These are phyloP conservation scores for Eupsilia transversa DNA, from an alignment of 2,888 invertebrate species.

Conservation along the genomic window DNA sequence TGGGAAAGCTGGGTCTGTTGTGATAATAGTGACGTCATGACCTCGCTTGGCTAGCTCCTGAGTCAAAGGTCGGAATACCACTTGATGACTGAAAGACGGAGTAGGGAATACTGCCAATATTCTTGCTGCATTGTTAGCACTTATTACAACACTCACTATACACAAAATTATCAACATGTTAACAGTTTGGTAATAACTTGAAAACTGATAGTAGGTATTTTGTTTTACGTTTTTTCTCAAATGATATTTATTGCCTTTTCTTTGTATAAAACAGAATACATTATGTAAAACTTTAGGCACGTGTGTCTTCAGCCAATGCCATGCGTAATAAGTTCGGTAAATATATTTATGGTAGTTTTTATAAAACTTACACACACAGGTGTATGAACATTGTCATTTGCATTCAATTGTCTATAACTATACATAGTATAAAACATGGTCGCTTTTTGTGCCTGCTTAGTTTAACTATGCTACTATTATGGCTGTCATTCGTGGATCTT, in stretches of 20 bases:
- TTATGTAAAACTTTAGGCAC: not conserved
- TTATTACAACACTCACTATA: slow-evolving; percentile 13
- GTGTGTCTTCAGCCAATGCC: not conserved
- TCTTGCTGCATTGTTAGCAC: slow-evolving; percentile 66
- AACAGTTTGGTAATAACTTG: not conserved
- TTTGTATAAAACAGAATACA: not conserved
- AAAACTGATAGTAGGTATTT: slow-evolving; percentile 5
- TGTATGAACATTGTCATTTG: not conserved
- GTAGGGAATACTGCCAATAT: slow-evolving; percentile 79
- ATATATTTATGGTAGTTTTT: not conserved
- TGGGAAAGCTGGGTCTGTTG: slow-evolving; percentile 76
- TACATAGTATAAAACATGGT: not conserved
- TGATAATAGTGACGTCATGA: slow-evolving; percentile 81
- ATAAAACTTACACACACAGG: not conserved
- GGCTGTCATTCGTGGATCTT: too few relatives aligned
- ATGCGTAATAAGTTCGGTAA: not conserved
- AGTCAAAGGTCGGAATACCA: slow-evolving; percentile 77
- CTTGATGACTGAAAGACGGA: slow-evolving; percentile 84
- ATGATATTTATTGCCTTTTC: not conserved
- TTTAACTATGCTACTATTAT: too few relatives aligned
- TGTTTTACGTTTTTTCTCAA: not conserved
- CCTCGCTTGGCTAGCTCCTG: slow-evolving; percentile 79
- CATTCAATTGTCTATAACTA: not conserved
- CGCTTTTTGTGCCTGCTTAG: not conserved
- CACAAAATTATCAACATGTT: slow-evolving; percentile 23